phyloP scores from a whole-genome alignment of 2,113 vertebrate genomes.

The Ptilonorhynchus violaceus region DNA sequence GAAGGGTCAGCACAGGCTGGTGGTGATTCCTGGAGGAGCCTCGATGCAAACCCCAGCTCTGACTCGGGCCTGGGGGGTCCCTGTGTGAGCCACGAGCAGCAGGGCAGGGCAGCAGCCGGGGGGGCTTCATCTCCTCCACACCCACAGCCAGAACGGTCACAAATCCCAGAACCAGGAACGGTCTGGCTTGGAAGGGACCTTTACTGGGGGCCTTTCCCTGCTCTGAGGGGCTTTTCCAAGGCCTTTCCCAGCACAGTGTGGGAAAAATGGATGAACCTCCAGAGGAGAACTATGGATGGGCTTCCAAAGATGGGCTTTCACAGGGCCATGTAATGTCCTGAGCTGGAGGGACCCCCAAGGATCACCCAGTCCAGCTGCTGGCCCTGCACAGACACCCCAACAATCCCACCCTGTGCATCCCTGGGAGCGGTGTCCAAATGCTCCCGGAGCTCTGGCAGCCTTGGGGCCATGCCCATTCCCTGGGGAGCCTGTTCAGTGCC shows the following conservation, averaged over 20 bases:
- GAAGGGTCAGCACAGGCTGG: accelerated
- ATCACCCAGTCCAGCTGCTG: accelerated
- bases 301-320: not conserved
- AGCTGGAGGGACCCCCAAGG: accelerated
- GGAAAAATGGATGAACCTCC: accelerated
- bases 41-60: accelerated
- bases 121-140: too few species aligned
- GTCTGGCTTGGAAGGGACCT: too few species aligned
- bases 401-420: not conserved
- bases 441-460: not conserved
- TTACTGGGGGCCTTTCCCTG: not conserved
- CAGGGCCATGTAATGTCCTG: not conserved
- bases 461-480: not conserved
- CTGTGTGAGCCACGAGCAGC: not conserved
- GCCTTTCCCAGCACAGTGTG: accelerated
- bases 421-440: not conserved
- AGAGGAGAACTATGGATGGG: accelerated
- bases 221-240: not conserved
- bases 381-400: not conserved
- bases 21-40: not conserved
- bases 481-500: not conserved
- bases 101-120: not conserved
- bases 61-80: not conserved
- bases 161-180: not conserved
- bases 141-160: not conserved